A percentile compares a stretch with the other conserved stretches of the same genome.
phyloP scores from a whole-genome alignment of 2,797 vertebrate species.

The Microtus californicus region DNA sequence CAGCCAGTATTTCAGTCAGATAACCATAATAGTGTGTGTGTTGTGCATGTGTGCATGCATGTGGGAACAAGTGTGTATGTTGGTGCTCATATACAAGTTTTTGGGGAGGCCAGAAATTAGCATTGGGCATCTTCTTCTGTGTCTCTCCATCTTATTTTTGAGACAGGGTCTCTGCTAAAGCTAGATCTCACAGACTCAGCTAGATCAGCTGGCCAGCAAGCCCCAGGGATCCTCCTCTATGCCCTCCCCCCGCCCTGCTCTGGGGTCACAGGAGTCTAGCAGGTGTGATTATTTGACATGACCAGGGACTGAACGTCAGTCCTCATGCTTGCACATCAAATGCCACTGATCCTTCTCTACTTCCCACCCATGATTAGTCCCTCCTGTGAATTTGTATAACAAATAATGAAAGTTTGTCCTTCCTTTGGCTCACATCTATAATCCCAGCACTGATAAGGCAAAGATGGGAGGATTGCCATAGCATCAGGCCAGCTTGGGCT shows the following conservation, averaged over 20 bases:
- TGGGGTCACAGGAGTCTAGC: not conserved
- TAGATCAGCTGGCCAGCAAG: no score
- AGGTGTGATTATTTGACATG: not conserved
- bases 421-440: not conserved
- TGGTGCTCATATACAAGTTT: not conserved
- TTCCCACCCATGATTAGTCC: not conserved
- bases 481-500: not conserved
- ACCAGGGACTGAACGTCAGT: not conserved
- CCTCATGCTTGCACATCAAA: not conserved
- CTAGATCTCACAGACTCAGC: not conserved
- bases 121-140: not conserved
- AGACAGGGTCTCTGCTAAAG: not conserved
- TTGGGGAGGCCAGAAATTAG: not conserved
- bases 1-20: constrained; percentile 21
- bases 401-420: not conserved
- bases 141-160: not conserved
- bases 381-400: constrained; percentile 9
- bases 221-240: not conserved
- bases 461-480: not conserved
- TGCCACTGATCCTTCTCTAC: no score
- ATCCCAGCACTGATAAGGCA: not conserved
- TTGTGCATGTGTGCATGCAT: not conserved
- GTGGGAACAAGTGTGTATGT: not conserved
- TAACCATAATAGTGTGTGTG: not conserved
- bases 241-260: no score